Conservation (phyloP, 2,888 invertebrate species). For the Myopa tessellatipennis region DNA sequence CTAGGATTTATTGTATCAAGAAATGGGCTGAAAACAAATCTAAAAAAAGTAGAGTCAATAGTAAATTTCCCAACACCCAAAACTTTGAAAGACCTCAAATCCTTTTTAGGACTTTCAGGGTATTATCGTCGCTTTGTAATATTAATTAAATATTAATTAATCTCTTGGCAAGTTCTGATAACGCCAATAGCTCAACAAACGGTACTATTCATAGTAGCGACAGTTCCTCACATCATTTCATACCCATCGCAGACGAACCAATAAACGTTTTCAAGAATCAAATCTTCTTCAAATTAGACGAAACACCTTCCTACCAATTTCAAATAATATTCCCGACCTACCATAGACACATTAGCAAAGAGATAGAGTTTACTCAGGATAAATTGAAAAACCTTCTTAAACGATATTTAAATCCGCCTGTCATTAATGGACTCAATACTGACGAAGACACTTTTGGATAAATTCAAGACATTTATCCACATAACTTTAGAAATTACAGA, state of each 20-base stretch:
- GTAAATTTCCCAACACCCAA: constrained; percentile 8
- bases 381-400: constrained; percentile 20
- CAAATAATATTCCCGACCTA: too few species aligned
- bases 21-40: constrained; percentile 4
- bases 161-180: too few species aligned
- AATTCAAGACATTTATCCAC: constrained; percentile 39
- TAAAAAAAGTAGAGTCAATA: constrained; percentile 12
- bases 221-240: constrained; percentile 24
- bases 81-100: constrained; percentile 16
- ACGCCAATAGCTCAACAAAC: neutral
- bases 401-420: constrained; percentile 37
- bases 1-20: constrained; percentile 11
- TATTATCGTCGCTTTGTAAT: constrained; percentile 24
- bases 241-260: constrained; percentile 1
- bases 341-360: too few species aligned
- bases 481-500: neutral
- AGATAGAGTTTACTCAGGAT: too few species aligned
- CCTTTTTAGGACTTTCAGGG: constrained; percentile 25
- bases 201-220: constrained; percentile 1
- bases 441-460: constrained; percentile 37
- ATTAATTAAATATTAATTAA: neutral
- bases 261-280: constrained; percentile 13
- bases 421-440: constrained; percentile 40
- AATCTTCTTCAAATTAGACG: too few species aligned
- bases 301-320: too few species aligned